Conservation (phyloP, 2,888 invertebrate genomes). For the Chromoteleia sp. region DNA sequence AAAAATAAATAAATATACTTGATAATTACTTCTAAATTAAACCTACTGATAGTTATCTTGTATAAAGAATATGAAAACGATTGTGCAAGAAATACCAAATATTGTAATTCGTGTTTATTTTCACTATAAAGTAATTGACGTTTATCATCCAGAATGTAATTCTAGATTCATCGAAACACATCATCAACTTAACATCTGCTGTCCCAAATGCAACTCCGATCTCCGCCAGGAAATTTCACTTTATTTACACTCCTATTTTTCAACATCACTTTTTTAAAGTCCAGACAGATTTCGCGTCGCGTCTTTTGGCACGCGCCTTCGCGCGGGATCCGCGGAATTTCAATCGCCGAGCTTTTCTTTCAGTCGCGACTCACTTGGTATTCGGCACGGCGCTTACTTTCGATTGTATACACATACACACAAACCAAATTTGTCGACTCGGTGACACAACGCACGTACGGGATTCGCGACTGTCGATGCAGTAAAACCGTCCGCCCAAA, state of each 20-base stretch:
- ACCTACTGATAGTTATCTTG: background rate
- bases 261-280: constrained; percentile 62
- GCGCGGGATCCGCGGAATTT: constrained; percentile 72
- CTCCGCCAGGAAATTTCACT: constrained; percentile 52
- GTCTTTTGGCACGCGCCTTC: constrained; percentile 68
- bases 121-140: background rate
- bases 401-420: constrained; percentile 77
- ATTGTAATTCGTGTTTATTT: constrained; percentile 4
- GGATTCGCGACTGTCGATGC: constrained; percentile 59
- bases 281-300: constrained; percentile 63
- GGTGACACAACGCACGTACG: constrained; percentile 75
- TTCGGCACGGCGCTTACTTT: constrained; percentile 77
- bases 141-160: background rate
- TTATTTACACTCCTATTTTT: constrained; percentile 63
- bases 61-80: too few species aligned
- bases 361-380: constrained; percentile 71
- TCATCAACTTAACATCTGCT: constrained; percentile 3
- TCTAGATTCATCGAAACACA: background rate
- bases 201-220: constrained; percentile 17
- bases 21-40: too few species aligned
- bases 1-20: too few species aligned
- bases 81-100: too few species aligned
- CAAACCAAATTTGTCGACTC: constrained; percentile 75
- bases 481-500: constrained; percentile 21
- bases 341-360: constrained; percentile 66